Evolutionary conservation across 2,797 vertebrate species (phyloP), one percentile per base, ranked within the genome.

Genomic region (Amazona ochrocephala): DNA sequence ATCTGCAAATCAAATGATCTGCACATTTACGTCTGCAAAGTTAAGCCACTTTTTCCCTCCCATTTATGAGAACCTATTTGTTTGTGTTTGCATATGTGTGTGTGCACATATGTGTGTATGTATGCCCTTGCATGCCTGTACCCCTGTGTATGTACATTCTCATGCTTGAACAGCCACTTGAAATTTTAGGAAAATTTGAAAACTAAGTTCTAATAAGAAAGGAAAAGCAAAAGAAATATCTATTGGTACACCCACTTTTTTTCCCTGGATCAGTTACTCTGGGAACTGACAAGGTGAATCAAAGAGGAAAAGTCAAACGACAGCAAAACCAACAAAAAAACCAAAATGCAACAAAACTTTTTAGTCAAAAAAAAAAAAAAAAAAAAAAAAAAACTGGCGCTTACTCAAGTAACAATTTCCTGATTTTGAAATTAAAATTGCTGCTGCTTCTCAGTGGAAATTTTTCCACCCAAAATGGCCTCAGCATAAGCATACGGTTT

Each of bases 1-100:
- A 90, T 93, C 87, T 96, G 96, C 95, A 90, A 96, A 96, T 91
- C 53, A 77, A 97, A 48, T 66, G 76, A 95, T 76, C 66, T 84
- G 32, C 32, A 45, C 47, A 53, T 93, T 83, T 93, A 51, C 72
- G 83, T 47, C 77, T 87, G 60, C 73, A 70, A 82, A 83, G 34
- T 51, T 68, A 91, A 89, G 34, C 21, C 30, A 7, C 23, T 47
- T 92, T 85, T 73, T 21, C 10, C 7, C n/a, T 89, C 58, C 7
- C 0, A 1, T 29, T 85, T 58, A 50, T 34, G 32, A 58, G 5
- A 65, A 1, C 1, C 10, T 29, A 3, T 53, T 64, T 44, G 13
- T 61, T 42, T 64, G 27, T 61, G 30, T n/a, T 1, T 30, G 4
- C 7, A 7, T 12, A 3, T 5, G 5, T 4, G 4, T 14, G 4